Evolutionary conservation across 2,888 invertebrate genomes (phyloP), one percentile per base, ranked within the genome.

Genomic region (Leucoma salicis): DNA sequence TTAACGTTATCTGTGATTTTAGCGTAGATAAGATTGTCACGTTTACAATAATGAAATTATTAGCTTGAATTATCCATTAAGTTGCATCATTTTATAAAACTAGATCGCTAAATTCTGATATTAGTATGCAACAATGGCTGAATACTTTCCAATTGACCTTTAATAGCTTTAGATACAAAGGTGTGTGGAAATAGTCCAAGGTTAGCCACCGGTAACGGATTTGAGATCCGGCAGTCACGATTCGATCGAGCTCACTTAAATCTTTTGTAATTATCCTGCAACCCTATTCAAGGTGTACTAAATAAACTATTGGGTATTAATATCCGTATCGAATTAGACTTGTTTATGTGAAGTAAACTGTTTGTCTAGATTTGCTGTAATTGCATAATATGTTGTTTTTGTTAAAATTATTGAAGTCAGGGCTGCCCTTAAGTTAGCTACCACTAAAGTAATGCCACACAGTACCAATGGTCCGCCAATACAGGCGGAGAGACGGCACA

Each of bases 181-280:
- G 70, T 76, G 75, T 66, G 68, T 83, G 70, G 70, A 84, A 76
- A 83, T 85, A 81, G 86, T 74, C 81, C 87, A 88, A 87, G 87
- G 87, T 75, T 78, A 73, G 66, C 78, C 60, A 70, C 74, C 61
- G 65, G 66, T 80, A 71, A 78, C 82, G 80, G 83, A 82, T 78
- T 82, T 76, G 59, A 78, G 78, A 83, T 84, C 82, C 78, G 79
- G 74, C 65, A 76, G 84, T 88, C 88, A 88, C 88, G 86, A 85
- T 66, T 70, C 49, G 42, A 65, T 60, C 49, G 52, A 55, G 57
- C 63, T 64, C 63, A 66, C 62, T 69, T 73, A 65, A 74, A 66
- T 68, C 68, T 65, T 56, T 49, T 77, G 73, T 72, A 74, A 69
- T 60, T 65, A 57, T 66, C 64, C 57, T 54, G 71, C 61, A 67